phyloP scores from a whole-genome alignment of 2,797 vertebrate species.

The Nannoperca obscura region DNA sequence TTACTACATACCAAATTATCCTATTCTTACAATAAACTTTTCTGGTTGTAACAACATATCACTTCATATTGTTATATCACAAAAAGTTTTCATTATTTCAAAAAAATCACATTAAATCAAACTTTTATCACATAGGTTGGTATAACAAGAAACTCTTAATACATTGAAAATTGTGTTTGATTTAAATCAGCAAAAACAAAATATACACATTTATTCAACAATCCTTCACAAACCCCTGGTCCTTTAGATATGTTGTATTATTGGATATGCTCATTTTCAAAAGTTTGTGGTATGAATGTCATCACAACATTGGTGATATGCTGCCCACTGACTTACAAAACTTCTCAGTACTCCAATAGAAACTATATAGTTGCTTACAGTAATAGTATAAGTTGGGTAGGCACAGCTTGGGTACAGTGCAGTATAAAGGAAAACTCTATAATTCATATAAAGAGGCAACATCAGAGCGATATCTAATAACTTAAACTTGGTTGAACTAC shows the following conservation, averaged over 20 bases:
- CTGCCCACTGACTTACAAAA: background rate
- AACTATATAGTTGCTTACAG: background rate
- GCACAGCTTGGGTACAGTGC: background rate
- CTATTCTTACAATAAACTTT: background rate
- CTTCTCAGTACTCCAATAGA: background rate
- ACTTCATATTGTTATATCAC: background rate
- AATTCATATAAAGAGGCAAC: background rate
- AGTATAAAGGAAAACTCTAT: slow-evolving; percentile 1
- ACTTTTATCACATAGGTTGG: background rate
- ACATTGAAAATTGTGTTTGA: too few relatives aligned
- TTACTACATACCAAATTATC: background rate
- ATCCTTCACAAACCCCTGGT: background rate
- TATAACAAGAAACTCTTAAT: background rate
- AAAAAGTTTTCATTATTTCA: background rate
- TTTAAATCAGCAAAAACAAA: background rate
- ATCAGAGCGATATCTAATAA: background rate
- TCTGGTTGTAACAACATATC: background rate
- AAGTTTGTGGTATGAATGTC: background rate
- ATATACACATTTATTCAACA: background rate
- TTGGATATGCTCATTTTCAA: background rate
- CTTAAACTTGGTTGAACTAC: slow-evolving; percentile 22
- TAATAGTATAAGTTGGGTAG: background rate
- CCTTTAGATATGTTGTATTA: background rate
- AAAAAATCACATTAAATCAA: background rate
- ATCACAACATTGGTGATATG: background rate